Evolutionary conservation across 1,140 invertebrate genomes (phyloP), one percentile per base, ranked within the genome.

Genomic region (Drosophila lacteicornis): DNA sequence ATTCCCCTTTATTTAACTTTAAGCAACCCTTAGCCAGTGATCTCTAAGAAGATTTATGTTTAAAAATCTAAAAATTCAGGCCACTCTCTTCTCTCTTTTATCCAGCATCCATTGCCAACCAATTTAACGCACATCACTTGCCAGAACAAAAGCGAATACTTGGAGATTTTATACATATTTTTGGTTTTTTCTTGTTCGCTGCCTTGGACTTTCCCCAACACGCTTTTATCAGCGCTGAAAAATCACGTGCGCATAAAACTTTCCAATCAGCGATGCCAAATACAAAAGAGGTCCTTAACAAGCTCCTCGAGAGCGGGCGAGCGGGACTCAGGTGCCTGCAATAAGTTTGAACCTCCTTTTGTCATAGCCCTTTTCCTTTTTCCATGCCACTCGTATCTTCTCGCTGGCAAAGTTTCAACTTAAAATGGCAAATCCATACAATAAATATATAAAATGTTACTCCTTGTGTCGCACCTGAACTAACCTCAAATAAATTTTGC

Each of bases 381-480:
- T 19, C 51, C 36, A 47, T 43, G 38, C 56, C 69, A 66, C 71
- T 68, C 65, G 59, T 80, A 78, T 74, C 49, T 74, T 61, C 53
- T 80, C 61, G 77, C 61, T 75, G 71, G 70, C 62, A 86, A 85
- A 86, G 82, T 78, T 85, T 75, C 76, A 87, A 80, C 82, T 88
- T 90, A 75, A 88, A 88, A 85, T 88, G 82, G 86, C 75, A 88
- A 88, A 88, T 88, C 85, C 85, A 91, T 88, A 88, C 85, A 88
- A 88, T 88, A 88, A 88, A 88, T 88, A 88, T 88, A 88, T 88
- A 88, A 88, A 90, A 90, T 88, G 85, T 88, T 90, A 88, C 85
- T 69, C 79, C 80, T 74, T 82, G 75, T 90, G 85, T 91, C 85
- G 90, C 85, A 88, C 85, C 85, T 88, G 85, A 88, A 85, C 85